Percentiles rank a stretch among this genome's conserved stretches.
Conservation (phyloP, 2,888 invertebrate species). For the Sinotaia quadrata region DNA sequence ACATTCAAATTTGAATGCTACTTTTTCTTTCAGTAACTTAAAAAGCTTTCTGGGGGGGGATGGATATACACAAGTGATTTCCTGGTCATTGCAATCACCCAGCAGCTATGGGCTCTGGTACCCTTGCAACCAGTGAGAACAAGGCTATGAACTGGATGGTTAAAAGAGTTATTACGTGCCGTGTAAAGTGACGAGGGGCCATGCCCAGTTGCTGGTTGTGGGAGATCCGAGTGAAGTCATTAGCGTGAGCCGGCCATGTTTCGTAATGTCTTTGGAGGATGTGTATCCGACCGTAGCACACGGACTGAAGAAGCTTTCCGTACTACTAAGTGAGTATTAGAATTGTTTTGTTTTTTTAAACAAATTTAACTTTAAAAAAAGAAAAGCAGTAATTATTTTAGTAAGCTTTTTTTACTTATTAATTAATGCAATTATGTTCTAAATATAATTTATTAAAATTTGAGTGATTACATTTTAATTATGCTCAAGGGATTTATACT, state of each 20-base stretch:
- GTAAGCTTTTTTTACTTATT: too few relatives aligned
- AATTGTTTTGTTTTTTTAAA: neutral
- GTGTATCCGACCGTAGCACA: conserved; percentile 68
- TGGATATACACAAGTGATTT: too few relatives aligned
- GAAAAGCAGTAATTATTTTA: too few relatives aligned
- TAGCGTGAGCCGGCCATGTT: conserved; percentile 56
- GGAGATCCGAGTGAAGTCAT: conserved; percentile 12
- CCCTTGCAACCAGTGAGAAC: neutral
- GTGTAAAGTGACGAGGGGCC: conserved; percentile 6
- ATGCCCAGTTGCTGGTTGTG: conserved; percentile 14
- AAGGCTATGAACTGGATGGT: neutral
- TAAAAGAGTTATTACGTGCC: neutral
- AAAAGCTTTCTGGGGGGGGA: too few relatives aligned
- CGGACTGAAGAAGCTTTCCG: conserved; percentile 59
- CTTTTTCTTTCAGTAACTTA: too few relatives aligned
- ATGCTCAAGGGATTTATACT: too few relatives aligned
- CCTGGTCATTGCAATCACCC: too few relatives aligned
- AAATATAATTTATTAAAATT: too few relatives aligned
- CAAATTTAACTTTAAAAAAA: too few relatives aligned
- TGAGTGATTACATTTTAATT: too few relatives aligned
- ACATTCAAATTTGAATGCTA: too few relatives aligned
- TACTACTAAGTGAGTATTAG: conserved; percentile 58
- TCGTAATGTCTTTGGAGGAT: conserved; percentile 68
- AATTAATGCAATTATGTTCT: too few relatives aligned
- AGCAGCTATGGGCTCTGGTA: neutral